These are phyloP conservation scores for Pampus argenteus DNA, from an alignment of 2,797 vertebrate genomes.

Conservation along the genomic window DNA sequence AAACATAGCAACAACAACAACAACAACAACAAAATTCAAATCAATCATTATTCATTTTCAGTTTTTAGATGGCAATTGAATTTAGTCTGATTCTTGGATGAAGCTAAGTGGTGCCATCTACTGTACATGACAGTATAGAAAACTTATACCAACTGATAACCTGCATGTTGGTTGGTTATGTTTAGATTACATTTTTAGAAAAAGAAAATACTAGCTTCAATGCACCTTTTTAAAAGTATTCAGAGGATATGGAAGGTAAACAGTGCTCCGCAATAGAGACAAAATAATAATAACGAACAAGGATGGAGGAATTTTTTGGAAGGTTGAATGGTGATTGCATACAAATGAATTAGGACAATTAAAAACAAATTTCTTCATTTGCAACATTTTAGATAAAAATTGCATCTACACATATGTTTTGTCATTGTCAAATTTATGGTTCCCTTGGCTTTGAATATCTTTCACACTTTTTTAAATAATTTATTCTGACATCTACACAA, in stretches of 20 bases:
- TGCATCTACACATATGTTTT: constrained; percentile 1
- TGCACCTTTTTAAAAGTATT: background rate
- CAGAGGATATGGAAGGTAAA: constrained; percentile 25
- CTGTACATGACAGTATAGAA: background rate
- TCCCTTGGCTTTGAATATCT: constrained; percentile 8
- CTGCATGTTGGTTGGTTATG: background rate
- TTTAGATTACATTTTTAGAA: background rate
- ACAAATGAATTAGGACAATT: background rate
- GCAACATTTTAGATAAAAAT: background rate
- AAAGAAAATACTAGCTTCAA: too few species aligned
- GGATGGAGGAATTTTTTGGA: background rate
- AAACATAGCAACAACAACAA: too few species aligned
- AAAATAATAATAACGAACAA: too few species aligned
- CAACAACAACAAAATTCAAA: too few species aligned
- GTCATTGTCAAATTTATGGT: constrained; percentile 17
- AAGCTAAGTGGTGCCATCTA: constrained; percentile 37
- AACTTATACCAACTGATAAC: constrained; percentile 3
- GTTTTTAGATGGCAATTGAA: too few species aligned
- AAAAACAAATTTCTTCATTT: constrained; percentile 32
- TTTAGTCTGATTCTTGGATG: constrained; percentile 9
- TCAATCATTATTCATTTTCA: too few species aligned
- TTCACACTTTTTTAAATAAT: background rate
- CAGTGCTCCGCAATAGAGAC: background rate
- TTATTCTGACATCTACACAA: background rate
- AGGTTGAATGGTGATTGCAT: constrained; percentile 10